Conservation (phyloP, 1,140 invertebrate genomes). For the Ganaspis sp. region DNA sequence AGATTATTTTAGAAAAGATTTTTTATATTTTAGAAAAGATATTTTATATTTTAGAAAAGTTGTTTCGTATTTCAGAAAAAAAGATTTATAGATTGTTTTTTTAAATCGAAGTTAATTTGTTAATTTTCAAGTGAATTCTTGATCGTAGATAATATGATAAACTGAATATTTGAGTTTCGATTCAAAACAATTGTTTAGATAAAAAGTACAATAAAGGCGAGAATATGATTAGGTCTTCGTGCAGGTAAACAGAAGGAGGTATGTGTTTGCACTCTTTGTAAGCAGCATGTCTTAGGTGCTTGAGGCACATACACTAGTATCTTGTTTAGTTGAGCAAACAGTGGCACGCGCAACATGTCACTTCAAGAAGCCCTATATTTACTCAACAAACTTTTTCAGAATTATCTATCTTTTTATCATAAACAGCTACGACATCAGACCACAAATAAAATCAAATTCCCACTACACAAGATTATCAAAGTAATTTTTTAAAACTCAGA, state of each 20-base stretch:
- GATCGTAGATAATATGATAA: background rate
- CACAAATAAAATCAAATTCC: background rate
- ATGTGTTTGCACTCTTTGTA: background rate
- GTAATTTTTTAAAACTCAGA: too few relatives aligned
- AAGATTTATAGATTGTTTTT: too few relatives aligned
- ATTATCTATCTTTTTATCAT: background rate
- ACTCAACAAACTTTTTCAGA: constrained; percentile 32
- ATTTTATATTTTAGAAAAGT: too few relatives aligned
- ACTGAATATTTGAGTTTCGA: background rate
- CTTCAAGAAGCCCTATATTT: constrained; percentile 47
- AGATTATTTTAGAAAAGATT: too few relatives aligned
- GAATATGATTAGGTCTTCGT: constrained; percentile 1
- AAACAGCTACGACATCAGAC: background rate
- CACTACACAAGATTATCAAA: background rate
- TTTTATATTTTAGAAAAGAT: too few relatives aligned
- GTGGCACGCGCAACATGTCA: constrained; percentile 59
- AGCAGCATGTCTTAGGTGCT: constrained; percentile 9
- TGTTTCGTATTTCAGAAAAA: too few relatives aligned
- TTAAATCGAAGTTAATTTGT: too few relatives aligned
- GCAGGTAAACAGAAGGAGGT: constrained; percentile 4
- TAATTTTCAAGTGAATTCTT: too few relatives aligned
- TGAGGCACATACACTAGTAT: constrained; percentile 50
- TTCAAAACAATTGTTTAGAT: background rate
- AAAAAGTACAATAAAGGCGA: background rate
- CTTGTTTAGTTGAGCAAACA: constrained; percentile 69